Evolutionary conservation across 1,140 invertebrate species (phyloP).

Genomic region (Conus ventricosus): DNA sequence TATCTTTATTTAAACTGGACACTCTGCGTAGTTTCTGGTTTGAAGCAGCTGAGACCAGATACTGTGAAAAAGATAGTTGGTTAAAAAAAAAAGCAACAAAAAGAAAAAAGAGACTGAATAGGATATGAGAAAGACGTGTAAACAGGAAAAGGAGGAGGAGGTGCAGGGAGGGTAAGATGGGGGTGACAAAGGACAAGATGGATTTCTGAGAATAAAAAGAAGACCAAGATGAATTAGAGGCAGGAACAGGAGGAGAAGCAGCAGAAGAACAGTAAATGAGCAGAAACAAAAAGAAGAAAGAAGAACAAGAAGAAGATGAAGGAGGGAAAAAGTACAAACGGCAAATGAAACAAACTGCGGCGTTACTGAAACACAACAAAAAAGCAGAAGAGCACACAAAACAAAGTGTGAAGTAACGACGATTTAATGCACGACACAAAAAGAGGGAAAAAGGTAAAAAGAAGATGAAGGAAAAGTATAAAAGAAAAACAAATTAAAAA

Average conservation of each 20-base stretch:
- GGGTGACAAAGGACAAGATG: background rate
- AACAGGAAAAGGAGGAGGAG: background rate
- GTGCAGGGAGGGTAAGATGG: background rate
- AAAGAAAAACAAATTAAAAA: background rate
- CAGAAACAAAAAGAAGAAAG: background rate
- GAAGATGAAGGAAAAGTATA: background rate
- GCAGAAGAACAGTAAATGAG: too few species aligned
- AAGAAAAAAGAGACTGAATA: background rate
- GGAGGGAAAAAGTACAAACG: background rate
- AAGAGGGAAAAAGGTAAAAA: too few species aligned
- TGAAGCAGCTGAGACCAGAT: background rate
- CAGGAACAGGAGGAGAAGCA: background rate
- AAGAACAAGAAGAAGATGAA: background rate
- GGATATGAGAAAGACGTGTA: conserved; percentile 5
- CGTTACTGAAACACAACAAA: too few species aligned
- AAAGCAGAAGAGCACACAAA: too few species aligned
- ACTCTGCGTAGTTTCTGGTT: too few species aligned
- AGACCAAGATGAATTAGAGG: background rate
- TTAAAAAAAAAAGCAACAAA: background rate
- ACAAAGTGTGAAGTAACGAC: too few species aligned
- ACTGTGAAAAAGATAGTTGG: background rate
- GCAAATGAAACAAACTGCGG: background rate
- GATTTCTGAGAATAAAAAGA: background rate
- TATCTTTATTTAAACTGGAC: too few species aligned
- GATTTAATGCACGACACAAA: too few species aligned